phyloP scores from a whole-genome alignment of 2,888 invertebrate species.

The Dryocosmus kuriphilus region DNA sequence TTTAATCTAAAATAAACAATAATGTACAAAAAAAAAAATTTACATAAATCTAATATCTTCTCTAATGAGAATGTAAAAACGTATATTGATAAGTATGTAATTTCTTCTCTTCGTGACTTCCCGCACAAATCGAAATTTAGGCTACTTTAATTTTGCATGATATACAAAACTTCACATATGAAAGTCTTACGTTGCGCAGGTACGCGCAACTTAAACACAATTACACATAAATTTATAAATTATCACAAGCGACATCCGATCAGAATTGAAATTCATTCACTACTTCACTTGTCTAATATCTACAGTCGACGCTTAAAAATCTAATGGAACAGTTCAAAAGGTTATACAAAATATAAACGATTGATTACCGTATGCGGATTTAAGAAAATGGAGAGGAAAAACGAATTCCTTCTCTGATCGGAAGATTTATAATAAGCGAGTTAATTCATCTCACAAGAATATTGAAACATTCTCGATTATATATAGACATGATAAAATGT shows the following conservation, averaged over 20 bases:
- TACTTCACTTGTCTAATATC: constrained; percentile 4
- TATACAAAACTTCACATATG: constrained; percentile 2
- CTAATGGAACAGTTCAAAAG: constrained; percentile 30
- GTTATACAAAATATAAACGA: constrained; percentile 29
- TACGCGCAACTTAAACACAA: constrained; percentile 66
- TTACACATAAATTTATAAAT: constrained; percentile 56
- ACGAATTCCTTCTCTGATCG: constrained; percentile 10
- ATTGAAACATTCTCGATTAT: constrained; percentile 22
- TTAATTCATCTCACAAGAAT: constrained; percentile 16
- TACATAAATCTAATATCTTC: no score
- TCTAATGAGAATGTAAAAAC: no score
- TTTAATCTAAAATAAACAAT: constrained; percentile 22
- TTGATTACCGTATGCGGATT: constrained; percentile 6
- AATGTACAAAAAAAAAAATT: constrained; percentile 32
- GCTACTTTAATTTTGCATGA: constrained; percentile 8
- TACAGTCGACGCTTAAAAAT: constrained; percentile 27
- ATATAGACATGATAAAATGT: constrained; percentile 26
- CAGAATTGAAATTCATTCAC: constrained; percentile 28
- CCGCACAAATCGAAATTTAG: background rate
- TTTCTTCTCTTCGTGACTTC: constrained; percentile 25
- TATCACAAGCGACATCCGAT: constrained; percentile 58
- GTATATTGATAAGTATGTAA: constrained; percentile 9
- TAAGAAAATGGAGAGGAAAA: background rate
- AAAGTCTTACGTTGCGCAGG: constrained; percentile 61
- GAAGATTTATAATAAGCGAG: constrained; percentile 18